Evolutionary conservation across 2,888 invertebrate genomes (phyloP), one percentile per base, ranked within the genome.

Genomic region (Euphydryas editha): DNA sequence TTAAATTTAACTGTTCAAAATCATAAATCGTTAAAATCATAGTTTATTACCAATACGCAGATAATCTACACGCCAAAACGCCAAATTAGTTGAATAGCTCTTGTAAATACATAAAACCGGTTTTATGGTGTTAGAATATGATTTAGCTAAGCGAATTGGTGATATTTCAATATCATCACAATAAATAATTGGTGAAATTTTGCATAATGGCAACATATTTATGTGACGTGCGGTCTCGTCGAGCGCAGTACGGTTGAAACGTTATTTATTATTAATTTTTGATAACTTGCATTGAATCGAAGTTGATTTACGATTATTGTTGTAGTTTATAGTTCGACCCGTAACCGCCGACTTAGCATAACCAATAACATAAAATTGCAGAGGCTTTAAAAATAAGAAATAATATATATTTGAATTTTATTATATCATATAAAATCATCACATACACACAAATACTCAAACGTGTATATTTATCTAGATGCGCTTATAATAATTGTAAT

Each of bases 171-270:
- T 63, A 63, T 59, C 44, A 44, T 36, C 49, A 51, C 21, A 36
- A 54, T 62, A 70, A 56, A 58, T 64, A 63, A 70, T 68, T 62
- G 62, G 44, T 49, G 46, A 24, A 37, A 65, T 36, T 65, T 59
- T 42, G 63, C 58, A 63, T 63, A 24, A 63, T 58, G 30, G 51
- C 11, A 42, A 51, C 58, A 54, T n/a, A 54, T 58, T 57, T 39
- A 51, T 59, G 58, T 51, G 63, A 58, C 51, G 37, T 44, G 63
- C 51, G 63, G 63, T 63, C 42, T 17, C 36, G 47, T 51, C 39
- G 42, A 44, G 47, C 62, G 49, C 63, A 42, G 42, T 20, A 44
- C 24, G 24, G 42, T 39, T 39, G 57, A 58, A 63, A 57, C 63
- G 30, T 63, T 54, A 54, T 54, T n/a, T 54, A 54, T 47, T 47